These are phyloP conservation scores for Pachycephala philippinensis DNA, from an alignment of 2,113 vertebrate species.

Conservation along the genomic window DNA sequence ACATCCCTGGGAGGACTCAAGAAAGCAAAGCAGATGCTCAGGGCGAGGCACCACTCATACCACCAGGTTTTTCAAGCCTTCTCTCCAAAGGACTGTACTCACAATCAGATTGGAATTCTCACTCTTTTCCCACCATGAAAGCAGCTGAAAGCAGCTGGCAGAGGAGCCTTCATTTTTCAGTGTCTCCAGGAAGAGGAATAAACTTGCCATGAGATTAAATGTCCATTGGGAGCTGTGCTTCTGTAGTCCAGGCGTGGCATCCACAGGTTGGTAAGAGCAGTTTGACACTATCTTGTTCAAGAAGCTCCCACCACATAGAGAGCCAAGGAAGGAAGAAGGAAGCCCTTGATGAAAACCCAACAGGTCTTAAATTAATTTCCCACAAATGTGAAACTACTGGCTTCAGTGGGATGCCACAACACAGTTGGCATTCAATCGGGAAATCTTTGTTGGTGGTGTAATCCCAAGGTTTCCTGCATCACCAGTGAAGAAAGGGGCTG, in stretches of 20 bases:
- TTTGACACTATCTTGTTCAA: background rate
- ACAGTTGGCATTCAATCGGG: background rate
- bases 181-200: background rate
- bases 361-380: background rate
- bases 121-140: background rate
- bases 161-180: background rate
- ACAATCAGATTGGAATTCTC: background rate
- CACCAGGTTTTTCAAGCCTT: background rate
- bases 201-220: background rate
- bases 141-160: background rate
- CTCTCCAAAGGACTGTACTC: background rate
- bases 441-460: background rate
- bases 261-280: background rate
- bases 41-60: background rate
- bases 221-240: background rate
- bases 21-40: background rate
- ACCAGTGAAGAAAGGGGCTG: background rate
- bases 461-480: background rate
- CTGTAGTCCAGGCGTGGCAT: background rate
- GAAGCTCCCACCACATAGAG: background rate
- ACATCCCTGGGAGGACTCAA: background rate
- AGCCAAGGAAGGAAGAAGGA: background rate
- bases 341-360: background rate
- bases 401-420: background rate
- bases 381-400: background rate